phyloP scores from a whole-genome alignment of 2,888 invertebrate species.

The Yponomeuta sedellus region DNA sequence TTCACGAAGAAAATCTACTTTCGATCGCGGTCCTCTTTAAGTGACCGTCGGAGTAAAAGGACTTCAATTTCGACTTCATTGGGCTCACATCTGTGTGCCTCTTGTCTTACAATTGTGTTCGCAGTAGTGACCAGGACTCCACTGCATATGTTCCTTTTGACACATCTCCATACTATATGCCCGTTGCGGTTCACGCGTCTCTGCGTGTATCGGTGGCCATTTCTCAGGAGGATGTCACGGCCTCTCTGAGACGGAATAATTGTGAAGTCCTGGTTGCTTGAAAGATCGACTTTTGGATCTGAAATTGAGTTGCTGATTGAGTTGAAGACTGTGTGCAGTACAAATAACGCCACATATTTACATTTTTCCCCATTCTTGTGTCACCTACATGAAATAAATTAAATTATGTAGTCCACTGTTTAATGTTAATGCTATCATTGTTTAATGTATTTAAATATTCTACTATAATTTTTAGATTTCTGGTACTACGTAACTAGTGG shows the following conservation, averaged over 20 bases:
- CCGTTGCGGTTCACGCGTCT: background rate
- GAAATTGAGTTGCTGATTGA: background rate
- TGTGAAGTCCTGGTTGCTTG: background rate
- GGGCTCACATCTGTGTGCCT: background rate
- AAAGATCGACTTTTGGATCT: background rate
- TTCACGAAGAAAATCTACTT: background rate
- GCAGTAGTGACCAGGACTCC: background rate
- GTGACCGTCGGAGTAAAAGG: background rate
- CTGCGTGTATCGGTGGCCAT: background rate
- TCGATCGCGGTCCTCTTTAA: background rate
- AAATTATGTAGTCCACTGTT: too few species aligned
- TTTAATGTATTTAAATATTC: too few species aligned
- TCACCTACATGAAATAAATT: too few species aligned
- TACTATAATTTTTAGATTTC: too few species aligned
- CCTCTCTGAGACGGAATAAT: background rate
- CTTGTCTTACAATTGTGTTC: background rate
- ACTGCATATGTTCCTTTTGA: background rate
- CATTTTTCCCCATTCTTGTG: too few species aligned
- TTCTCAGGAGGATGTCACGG: background rate
- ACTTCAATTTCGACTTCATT: background rate
- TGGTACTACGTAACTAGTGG: too few species aligned
- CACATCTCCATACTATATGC: background rate
- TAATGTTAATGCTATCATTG: too few species aligned
- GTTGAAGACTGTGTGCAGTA: background rate
- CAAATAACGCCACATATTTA: background rate